A percentile compares a stretch with the other conserved stretches of the same genome.
phyloP scores from a whole-genome alignment of 2,888 invertebrate species.

The Cacoxenus indagator region DNA sequence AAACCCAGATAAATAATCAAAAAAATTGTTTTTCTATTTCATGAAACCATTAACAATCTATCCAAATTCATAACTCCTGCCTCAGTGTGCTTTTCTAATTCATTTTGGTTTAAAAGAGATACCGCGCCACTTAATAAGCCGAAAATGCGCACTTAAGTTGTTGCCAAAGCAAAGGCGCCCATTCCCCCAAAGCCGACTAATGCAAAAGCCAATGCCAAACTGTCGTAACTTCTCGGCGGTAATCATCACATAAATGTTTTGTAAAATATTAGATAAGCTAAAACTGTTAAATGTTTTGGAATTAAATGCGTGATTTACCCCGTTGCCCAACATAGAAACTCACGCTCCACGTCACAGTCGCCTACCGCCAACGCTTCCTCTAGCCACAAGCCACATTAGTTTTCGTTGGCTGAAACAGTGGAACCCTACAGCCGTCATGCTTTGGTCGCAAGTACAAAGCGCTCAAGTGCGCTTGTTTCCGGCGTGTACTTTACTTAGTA shows the following conservation, averaged over 20 bases:
- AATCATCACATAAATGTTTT: slow-evolving; percentile 66
- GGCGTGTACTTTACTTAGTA: not conserved
- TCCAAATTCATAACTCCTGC: too few relatives aligned
- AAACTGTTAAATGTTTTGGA: slow-evolving; percentile 67
- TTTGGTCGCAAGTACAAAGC: not conserved
- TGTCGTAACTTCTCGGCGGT: slow-evolving; percentile 50
- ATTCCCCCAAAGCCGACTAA: not conserved
- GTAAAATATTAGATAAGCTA: slow-evolving; percentile 58
- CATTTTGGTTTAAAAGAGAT: too few relatives aligned
- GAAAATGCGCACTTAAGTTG: too few relatives aligned
- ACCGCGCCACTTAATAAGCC: too few relatives aligned
- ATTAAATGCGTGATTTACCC: slow-evolving; percentile 66
- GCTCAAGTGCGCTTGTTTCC: slow-evolving; percentile 10
- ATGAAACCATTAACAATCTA: too few relatives aligned
- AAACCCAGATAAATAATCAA: too few relatives aligned
- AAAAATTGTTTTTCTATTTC: too few relatives aligned
- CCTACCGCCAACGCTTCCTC: not conserved
- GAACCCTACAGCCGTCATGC: not conserved
- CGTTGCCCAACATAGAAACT: slow-evolving; percentile 41
- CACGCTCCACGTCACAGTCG: not conserved
- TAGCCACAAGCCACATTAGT: too few relatives aligned
- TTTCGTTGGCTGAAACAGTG: slow-evolving; percentile 11
- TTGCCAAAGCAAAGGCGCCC: too few relatives aligned
- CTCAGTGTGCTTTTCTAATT: too few relatives aligned
- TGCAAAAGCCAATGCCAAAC: slow-evolving; percentile 1